These are phyloP conservation scores for Nephrocerus scutellatus DNA, from an alignment of 2,888 invertebrate genomes.

Conservation along the genomic window DNA sequence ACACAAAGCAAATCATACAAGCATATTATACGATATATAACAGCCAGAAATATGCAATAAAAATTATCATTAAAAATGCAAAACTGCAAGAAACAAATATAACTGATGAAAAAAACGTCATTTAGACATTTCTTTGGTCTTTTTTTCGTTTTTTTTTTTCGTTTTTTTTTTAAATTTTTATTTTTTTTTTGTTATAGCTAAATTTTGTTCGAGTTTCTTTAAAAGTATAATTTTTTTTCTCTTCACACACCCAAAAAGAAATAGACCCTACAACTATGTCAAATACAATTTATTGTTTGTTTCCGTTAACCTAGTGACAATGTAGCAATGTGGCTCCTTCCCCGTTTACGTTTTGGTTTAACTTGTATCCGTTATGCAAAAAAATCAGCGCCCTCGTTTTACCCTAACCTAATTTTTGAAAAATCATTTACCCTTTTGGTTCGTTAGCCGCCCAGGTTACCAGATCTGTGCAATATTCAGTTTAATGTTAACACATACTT, in stretches of 20 bases:
- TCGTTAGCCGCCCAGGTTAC: too few relatives aligned
- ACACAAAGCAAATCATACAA: constrained; percentile 22
- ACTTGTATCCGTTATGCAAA: too few relatives aligned
- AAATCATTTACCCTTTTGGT: too few relatives aligned
- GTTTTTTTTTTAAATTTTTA: constrained; percentile 4
- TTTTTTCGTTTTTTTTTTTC: constrained; percentile 3
- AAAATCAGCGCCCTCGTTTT: too few relatives aligned
- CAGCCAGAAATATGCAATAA: constrained; percentile 5
- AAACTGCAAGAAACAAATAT: neutral
- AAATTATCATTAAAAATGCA: neutral
- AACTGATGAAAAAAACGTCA: neutral
- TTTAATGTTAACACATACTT: too few relatives aligned
- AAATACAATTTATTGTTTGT: too few relatives aligned
- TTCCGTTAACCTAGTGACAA: too few relatives aligned
- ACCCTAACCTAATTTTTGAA: too few relatives aligned
- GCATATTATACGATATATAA: constrained; percentile 8
- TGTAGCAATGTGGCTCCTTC: too few relatives aligned
- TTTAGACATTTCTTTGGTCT: constrained; percentile 1
- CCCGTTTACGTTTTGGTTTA: too few relatives aligned
- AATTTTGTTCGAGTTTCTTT: constrained; percentile 4
- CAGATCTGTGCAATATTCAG: too few relatives aligned
- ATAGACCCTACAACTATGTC: constrained; percentile 1
- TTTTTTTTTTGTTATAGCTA: neutral
- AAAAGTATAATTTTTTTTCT: neutral
- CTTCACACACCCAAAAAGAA: too few relatives aligned